Base-by-base conservation (phyloP, 2,888 invertebrate species). In the Cephus pulcher region DNA sequence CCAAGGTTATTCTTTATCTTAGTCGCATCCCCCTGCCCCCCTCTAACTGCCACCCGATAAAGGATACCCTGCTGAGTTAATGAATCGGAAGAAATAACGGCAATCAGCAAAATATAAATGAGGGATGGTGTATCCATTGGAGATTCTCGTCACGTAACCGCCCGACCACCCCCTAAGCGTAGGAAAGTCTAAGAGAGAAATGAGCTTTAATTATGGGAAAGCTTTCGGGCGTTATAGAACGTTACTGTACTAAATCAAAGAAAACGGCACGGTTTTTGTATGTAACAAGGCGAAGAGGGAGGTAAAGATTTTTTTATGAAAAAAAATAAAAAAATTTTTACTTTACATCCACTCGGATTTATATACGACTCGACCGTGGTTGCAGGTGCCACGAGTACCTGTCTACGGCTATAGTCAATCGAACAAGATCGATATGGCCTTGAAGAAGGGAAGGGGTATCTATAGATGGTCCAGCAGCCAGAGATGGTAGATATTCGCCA, bases 61-160 rank as follows among this genome's bases (percentile, higher is more conserved):
- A 56, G 56, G 56, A 56, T 56, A 56, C 56, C 23, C 71, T 32
- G 71, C 71, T 75, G 69, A 70, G 78, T 69, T 6, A 74, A 74
- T 37, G 85, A 89, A 88, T 88, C 88, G 88, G 86, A 89, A 89
- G 89, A 88, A 90, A 89, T 90, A 89, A 89, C 87, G 88, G 88
- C 89, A 90, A 90, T 90, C 90, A 89, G 89, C 88, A 84, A 90
- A 90, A 90, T 90, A 90, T 90, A 90, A 90, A 90, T 89, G 90
- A 90, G 86, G 86, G 84, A 86, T 86, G 86, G 85, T 84, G 80
- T 75, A 77, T 23, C 80, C 81, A 86, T 86, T 86, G 84, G 82
- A 87, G 84, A 87, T 88, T 89, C 89, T 82, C 85, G 88, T 89
- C 90, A 90, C 90, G 90, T 88, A 32, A 79, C 83, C 82, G 81